Evolutionary conservation across 2,888 invertebrate species (phyloP), one percentile per base, ranked within the genome.

Genomic region (Acleris cristana): DNA sequence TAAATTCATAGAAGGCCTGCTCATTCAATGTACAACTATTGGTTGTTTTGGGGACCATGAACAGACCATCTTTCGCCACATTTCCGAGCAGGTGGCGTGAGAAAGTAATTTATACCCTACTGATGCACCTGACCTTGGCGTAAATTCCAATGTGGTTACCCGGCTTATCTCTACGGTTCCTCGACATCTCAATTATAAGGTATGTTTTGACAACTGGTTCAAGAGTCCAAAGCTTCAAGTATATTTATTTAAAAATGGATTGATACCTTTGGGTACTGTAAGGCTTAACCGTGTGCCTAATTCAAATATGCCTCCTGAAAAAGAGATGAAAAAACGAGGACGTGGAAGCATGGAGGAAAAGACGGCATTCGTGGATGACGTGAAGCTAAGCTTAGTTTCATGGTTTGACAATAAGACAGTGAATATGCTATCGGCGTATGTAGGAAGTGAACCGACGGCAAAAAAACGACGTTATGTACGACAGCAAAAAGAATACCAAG

Each of bases 151-250:
- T 71, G 73, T 78, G 3, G 80, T 81, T n/a, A 63, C 73, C 21
- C 58, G 74, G 69, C 69, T 81, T 7, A 61, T 72, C 2, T 60
- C 48, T 18, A 73, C 74, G 19, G 74, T 82, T 21, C 77, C 78
- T 59, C 62, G 64, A 65, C 63, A 81, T 72, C 7, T 69, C 23
- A 80, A 79, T 63, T 69, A 78, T 58, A 81, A 78, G 65, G 52
- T 81, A 14, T 80, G 72, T 72, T 78, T 82, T 69, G 79, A 80
- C 64, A 80, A 81, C 57, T 82, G 76, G 77, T 83, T 74, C 70
- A 82, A 69, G 5, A 76, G 73, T 49, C 49, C 64, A 23, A 26
- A 34, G 6, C 30, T 51, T 26, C 18, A 16, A 52, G 55, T 54
- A 5, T 48, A 69, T 14, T 53, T 69, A 49, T 3, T 18, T 18